Evolutionary conservation across 2,888 invertebrate genomes (phyloP).

Genomic region (Argynnis bischoffii): DNA sequence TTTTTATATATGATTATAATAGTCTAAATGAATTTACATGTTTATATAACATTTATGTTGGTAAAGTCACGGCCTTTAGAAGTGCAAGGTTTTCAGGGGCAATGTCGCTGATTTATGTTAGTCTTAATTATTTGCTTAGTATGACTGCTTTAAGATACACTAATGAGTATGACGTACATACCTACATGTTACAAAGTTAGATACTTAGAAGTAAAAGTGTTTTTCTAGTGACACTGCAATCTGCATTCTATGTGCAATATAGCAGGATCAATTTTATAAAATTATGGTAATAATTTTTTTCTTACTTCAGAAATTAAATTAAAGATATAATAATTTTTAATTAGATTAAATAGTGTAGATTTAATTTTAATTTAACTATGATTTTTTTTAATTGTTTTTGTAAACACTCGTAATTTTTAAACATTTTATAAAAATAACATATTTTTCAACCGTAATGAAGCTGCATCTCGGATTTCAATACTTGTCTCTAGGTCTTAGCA

Average conservation of each 20-base stretch:
- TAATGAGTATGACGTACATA: constrained; percentile 8
- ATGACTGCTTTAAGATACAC: constrained; percentile 6
- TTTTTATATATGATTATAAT: constrained; percentile 19
- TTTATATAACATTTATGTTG: constrained; percentile 28
- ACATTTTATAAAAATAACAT: background rate
- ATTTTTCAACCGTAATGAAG: constrained; percentile 1
- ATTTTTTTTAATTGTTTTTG: too few species aligned
- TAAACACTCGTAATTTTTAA: background rate
- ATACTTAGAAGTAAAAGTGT: background rate
- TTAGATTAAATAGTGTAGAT: too few species aligned
- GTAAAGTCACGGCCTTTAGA: constrained; percentile 28
- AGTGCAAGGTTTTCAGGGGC: constrained; percentile 37
- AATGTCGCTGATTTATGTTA: constrained; percentile 30
- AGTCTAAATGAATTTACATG: constrained; percentile 26
- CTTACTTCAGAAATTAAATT: too few species aligned
- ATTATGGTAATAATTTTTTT: too few species aligned
- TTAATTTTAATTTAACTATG: too few species aligned
- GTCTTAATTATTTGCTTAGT: constrained; percentile 10
- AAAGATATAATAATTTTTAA: too few species aligned
- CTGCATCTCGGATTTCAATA: constrained; percentile 15
- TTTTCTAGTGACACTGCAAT: too few species aligned
- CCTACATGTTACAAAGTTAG: background rate
- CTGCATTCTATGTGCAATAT: too few species aligned
- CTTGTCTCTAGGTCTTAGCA: constrained; percentile 19
- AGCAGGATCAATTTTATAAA: too few species aligned